Evolutionary conservation across 2,113 vertebrate species (phyloP).

Genomic region (human): GRCh38 chr15:96512501-96513000

Average conservation of each 20-base stretch:
- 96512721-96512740: background rate
- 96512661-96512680: background rate
- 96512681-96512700: background rate
- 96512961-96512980: background rate
- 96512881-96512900: background rate
- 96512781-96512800: background rate
- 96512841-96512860: too few relatives aligned
- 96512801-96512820: background rate
- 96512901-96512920: background rate
- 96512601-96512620: background rate
- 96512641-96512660: background rate
- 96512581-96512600: background rate
- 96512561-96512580: background rate
- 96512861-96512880: background rate
- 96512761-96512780: background rate
- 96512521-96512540: background rate
- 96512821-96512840: background rate
- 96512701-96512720: background rate
- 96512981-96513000: background rate
- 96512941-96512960: background rate
- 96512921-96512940: background rate
- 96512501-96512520: constrained; percentile 26
- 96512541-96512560: background rate
- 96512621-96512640: background rate
- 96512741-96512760: background rate